Percentiles rank a stretch among this genome's conserved stretches.
Conservation (phyloP, 2,888 invertebrate genomes). For the Caenorhabditis sp. region DNA sequence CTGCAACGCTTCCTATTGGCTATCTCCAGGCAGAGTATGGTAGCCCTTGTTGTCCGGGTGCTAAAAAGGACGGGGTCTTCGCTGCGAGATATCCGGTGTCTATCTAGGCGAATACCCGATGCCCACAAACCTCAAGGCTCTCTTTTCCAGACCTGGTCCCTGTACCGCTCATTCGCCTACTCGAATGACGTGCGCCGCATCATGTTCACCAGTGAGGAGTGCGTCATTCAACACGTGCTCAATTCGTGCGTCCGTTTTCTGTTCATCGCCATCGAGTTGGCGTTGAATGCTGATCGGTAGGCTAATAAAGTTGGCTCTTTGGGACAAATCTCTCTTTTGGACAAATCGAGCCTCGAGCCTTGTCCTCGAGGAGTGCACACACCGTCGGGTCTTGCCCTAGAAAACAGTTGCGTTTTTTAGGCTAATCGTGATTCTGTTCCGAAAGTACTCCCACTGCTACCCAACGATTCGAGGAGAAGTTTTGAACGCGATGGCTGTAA, state of each 20-base stretch:
- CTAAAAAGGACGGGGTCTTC: no score
- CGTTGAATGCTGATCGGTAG: constrained; percentile 52
- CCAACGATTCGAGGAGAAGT: constrained; percentile 21
- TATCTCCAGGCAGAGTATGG: no score
- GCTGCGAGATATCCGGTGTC: no score
- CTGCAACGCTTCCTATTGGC: no score
- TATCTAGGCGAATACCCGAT: no score
- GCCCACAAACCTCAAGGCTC: neutral
- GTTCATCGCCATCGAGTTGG: constrained; percentile 44
- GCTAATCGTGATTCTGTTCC: constrained; percentile 43
- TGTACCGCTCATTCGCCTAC: constrained; percentile 52
- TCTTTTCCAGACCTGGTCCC: constrained; percentile 49
- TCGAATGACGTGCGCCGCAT: constrained; percentile 7
- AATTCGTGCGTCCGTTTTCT: constrained; percentile 54
- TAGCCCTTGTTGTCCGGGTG: no score
- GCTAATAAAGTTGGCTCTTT: neutral
- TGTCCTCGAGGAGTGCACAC: no score
- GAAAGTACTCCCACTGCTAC: constrained; percentile 30
- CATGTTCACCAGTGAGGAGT: constrained; percentile 59
- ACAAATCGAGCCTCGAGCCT: no score
- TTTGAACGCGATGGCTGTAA: constrained; percentile 50
- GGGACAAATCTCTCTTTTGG: neutral
- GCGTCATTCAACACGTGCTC: constrained; percentile 46
- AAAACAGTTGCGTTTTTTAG: no score
- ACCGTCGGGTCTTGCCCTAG: no score